Evolutionary conservation across 2,113 vertebrate species (phyloP).

Genomic region (Colossoma macropomum): DNA sequence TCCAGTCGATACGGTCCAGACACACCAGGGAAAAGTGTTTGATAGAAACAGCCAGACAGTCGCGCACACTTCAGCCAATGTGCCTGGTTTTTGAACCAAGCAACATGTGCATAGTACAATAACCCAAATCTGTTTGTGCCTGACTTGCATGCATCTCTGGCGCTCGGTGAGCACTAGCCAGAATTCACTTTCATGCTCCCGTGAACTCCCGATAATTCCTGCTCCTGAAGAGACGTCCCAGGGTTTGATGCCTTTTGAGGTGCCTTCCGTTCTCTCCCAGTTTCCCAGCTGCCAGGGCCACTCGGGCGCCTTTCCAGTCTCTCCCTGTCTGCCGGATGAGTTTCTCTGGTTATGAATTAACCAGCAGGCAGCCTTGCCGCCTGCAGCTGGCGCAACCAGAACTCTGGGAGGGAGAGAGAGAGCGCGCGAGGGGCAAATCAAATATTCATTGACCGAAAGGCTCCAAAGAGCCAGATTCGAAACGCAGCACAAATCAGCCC

Average conservation of each 20-base stretch:
- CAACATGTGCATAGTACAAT: not conserved
- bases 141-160: not conserved
- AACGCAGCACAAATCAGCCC: slow-evolving; percentile 34
- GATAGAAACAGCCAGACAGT: not conserved
- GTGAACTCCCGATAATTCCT: not conserved
- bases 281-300: not conserved
- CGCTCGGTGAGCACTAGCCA: not conserved
- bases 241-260: not conserved
- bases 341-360: slow-evolving; percentile 57
- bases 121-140: not conserved
- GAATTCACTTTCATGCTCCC: not conserved
- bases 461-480: slow-evolving; percentile 48
- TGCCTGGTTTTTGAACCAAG: not conserved
- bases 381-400: slow-evolving; percentile 44
- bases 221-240: not conserved
- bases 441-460: slow-evolving; percentile 56
- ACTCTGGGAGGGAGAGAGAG: slow-evolving; percentile 25
- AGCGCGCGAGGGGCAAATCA: slow-evolving; percentile 29
- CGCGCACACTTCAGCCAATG: not conserved
- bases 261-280: not conserved
- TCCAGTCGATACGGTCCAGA: slow-evolving; percentile 20
- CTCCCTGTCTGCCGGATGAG: slow-evolving; percentile 24
- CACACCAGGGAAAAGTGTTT: slow-evolving; percentile 23
- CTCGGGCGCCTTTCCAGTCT: not conserved
- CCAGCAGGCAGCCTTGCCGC: slow-evolving; percentile 41